These are phyloP conservation scores for Drepana arcuata DNA, from an alignment of 1,140 invertebrate genomes.

Conservation along the genomic window DNA sequence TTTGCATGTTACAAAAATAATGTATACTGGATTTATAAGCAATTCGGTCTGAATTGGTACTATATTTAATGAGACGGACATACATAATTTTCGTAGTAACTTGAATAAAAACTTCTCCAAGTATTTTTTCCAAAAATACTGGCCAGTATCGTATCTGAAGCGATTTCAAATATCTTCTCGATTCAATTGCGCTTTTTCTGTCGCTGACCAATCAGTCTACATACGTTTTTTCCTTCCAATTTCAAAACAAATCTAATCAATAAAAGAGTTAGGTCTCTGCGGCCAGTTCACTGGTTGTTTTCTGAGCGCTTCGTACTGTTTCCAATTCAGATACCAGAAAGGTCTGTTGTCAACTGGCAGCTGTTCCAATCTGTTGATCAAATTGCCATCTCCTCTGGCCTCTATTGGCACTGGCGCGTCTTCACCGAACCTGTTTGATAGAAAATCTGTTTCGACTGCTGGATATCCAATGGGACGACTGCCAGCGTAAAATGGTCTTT, in stretches of 20 bases:
- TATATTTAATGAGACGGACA: too few relatives aligned
- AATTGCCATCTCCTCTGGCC: conserved; percentile 57
- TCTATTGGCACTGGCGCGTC: conserved; percentile 46
- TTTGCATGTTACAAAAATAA: too few relatives aligned
- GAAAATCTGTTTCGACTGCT: conserved; percentile 11
- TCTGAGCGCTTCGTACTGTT: conserved; percentile 60
- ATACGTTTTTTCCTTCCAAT: background rate
- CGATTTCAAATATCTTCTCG: too few relatives aligned
- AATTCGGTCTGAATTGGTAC: too few relatives aligned
- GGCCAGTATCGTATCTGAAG: too few relatives aligned
- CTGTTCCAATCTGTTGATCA: conserved; percentile 64
- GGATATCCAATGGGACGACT: conserved; percentile 43
- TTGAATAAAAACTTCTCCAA: too few relatives aligned
- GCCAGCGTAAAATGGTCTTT: conserved; percentile 54
- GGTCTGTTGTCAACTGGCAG: conserved; percentile 72
- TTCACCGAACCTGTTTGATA: conserved; percentile 46
- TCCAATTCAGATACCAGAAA: conserved; percentile 74
- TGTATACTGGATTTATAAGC: too few relatives aligned
- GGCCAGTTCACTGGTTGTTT: conserved; percentile 42
- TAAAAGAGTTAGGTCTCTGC: conserved; percentile 28
- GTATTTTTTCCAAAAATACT: too few relatives aligned
- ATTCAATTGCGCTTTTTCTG: too few relatives aligned
- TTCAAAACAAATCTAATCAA: conserved; percentile 9
- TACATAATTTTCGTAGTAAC: too few relatives aligned
- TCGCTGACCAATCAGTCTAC: too few relatives aligned